phyloP scores from a whole-genome alignment of 2,797 vertebrate genomes.

The Glyptemys insculpta region DNA sequence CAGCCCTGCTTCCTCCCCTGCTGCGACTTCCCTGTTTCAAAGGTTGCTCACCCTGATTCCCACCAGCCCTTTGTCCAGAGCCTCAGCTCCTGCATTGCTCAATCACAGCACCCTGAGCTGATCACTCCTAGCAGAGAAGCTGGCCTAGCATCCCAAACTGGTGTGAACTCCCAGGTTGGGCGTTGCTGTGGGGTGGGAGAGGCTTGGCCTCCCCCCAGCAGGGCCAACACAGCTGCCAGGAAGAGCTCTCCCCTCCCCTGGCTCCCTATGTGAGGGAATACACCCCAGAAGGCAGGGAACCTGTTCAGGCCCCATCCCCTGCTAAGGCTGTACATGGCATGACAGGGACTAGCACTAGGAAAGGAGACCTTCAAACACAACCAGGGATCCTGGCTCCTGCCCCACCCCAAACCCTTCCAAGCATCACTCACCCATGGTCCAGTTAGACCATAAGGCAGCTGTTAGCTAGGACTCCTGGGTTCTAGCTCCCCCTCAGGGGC shows the following conservation, averaged over 20 bases:
- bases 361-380: not conserved
- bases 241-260: not conserved
- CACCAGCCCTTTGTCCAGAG: not conserved
- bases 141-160: not conserved
- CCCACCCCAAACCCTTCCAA: no score
- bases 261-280: not conserved
- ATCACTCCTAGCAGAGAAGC: no score
- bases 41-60: not conserved
- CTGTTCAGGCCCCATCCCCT: not conserved
- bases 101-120: no score
- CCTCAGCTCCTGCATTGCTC: no score
- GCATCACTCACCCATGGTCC: no score
- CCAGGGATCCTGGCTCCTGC: no score
- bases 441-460: no score
- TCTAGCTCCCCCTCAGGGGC: no score
- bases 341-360: not conserved
- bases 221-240: not conserved
- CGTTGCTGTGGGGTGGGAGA: no score
- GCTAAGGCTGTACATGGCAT: not conserved
- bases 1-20: not conserved
- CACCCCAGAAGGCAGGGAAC: not conserved
- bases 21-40: no score
- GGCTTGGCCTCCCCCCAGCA: not conserved
- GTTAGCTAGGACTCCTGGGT: no score
- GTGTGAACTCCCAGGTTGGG: not conserved